phyloP scores from a whole-genome alignment of 2,888 invertebrate species.

The Rhagonycha fulva region DNA sequence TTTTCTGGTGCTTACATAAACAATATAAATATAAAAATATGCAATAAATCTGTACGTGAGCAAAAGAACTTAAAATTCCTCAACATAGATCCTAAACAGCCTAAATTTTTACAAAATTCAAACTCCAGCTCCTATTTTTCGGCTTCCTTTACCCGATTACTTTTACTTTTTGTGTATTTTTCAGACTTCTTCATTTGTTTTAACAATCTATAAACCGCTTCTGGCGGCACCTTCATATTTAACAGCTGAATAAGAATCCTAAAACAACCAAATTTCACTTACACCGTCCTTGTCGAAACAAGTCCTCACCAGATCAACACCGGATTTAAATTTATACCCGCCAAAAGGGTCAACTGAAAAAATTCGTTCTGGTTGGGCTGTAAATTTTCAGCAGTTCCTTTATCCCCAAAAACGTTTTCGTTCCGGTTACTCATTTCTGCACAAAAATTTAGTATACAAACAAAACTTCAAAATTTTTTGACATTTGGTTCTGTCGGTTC shows the following conservation, averaged over 20 bases:
- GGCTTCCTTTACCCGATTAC: neutral
- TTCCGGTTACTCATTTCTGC: conserved; percentile 10
- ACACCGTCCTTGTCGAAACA: neutral
- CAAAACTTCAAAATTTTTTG: neutral
- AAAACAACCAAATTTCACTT: conserved; percentile 9
- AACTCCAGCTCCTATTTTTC: neutral
- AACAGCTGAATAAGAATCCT: conserved; percentile 42
- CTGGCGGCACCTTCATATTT: conserved; percentile 40
- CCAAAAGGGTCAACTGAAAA: conserved; percentile 40
- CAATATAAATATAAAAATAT: neutral
- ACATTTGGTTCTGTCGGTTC: neutral
- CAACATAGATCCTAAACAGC: neutral
- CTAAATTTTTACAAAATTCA: neutral
- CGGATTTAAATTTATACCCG: conserved; percentile 40
- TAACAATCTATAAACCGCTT: conserved; percentile 38
- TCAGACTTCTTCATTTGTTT: conserved; percentile 33
- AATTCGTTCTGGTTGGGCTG: conserved; percentile 41
- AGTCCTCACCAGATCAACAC: conserved; percentile 35
- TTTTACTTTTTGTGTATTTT: conserved; percentile 4
- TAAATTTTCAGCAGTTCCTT: conserved; percentile 26
- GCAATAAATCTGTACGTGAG: neutral
- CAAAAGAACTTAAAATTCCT: neutral
- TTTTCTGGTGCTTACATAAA: neutral
- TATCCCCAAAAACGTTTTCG: conserved; percentile 4
- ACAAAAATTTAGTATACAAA: neutral